Evolutionary conservation across 2,113 vertebrate species (phyloP).

Genomic region (Chaenocephalus aceratus): DNA sequence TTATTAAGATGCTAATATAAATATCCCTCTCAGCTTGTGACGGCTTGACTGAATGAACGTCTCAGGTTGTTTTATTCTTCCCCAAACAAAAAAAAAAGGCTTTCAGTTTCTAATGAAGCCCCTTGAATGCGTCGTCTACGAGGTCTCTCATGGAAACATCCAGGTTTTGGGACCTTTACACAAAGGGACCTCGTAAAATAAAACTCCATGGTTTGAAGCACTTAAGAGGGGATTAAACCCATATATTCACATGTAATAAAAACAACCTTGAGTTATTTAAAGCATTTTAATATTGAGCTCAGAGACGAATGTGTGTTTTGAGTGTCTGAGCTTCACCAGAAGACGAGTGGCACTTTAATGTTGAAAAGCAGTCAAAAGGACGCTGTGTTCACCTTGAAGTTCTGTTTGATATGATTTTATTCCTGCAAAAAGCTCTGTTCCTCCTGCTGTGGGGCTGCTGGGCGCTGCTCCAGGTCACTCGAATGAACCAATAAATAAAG

Average conservation of each 20-base stretch:
- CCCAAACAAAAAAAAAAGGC: slow-evolving; percentile 12
- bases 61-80: slow-evolving; percentile 34
- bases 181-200: neutral
- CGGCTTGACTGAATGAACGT: slow-evolving; percentile 24
- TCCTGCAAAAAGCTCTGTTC: slow-evolving; percentile 72
- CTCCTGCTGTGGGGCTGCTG: slow-evolving; percentile 63
- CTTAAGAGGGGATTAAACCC: neutral
- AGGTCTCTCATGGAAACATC: neutral
- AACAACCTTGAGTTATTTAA: slow-evolving; percentile 22
- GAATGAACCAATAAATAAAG: slow-evolving; percentile 68
- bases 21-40: slow-evolving; percentile 32
- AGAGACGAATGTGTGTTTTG: slow-evolving; percentile 21
- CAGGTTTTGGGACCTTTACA: neutral
- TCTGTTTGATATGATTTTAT: slow-evolving; percentile 48
- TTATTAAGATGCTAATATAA: slow-evolving; percentile 40
- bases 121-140: too few relatives aligned
- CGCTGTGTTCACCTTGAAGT: slow-evolving; percentile 24
- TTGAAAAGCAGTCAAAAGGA: too few relatives aligned
- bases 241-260: slow-evolving; percentile 7
- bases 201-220: too few relatives aligned
- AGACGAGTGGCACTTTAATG: slow-evolving; percentile 33
- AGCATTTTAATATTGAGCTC: slow-evolving; percentile 21
- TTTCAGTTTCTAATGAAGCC: neutral
- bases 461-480: slow-evolving; percentile 42
- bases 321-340: slow-evolving; percentile 31